Base-by-base conservation (phyloP, 2,797 vertebrate species). In the Parotocinclus haroldoi region DNA sequence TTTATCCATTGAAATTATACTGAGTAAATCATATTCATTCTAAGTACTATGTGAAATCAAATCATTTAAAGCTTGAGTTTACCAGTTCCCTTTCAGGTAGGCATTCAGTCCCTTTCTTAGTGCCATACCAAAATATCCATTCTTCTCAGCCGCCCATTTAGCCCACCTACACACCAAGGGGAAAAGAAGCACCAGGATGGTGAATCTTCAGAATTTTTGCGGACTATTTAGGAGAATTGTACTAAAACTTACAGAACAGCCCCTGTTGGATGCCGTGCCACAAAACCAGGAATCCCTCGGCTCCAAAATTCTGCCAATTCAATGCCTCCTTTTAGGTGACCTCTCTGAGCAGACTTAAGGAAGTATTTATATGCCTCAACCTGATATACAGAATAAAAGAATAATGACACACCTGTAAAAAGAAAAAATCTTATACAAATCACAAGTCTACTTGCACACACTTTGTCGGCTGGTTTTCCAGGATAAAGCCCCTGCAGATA, bases 111-210 rank as follows among this genome's bases (percentile, higher is more conserved):
- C 89, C 66, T 80, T 89, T 46, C 86, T 76, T 40, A 92, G 70
- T 60, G 88, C 40, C 1, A 69, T 82, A 66, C 92, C 92, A 58
- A 92, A 82, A 81, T 89, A 85, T 52, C 92, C 92, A 4, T 90
- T 92, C 70, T 90, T 87, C 71, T 92, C 91, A 7, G 86, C 84
- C 1, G 83, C 87, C 92, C 90, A 92, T 73, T 91, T 92, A 4
- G 64, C 80, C 88, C 88, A 91, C 69, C 92, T 93, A 76, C 40
- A 37, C 75, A 64, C 2, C 55, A 40, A 46, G 16, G 6, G 46
- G 55, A 56, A 10, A 44, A 27, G 5, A 27, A 2, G 27, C 27
- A 27, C 2, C 27, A 2, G 27, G 5, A 27, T 27, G 27, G 5
- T 27, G 27, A 27, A 27, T 27, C 27, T 27, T 27, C 5, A 27